Conservation (phyloP, 1,140 invertebrate genomes). For the Brachionus rubens region DNA sequence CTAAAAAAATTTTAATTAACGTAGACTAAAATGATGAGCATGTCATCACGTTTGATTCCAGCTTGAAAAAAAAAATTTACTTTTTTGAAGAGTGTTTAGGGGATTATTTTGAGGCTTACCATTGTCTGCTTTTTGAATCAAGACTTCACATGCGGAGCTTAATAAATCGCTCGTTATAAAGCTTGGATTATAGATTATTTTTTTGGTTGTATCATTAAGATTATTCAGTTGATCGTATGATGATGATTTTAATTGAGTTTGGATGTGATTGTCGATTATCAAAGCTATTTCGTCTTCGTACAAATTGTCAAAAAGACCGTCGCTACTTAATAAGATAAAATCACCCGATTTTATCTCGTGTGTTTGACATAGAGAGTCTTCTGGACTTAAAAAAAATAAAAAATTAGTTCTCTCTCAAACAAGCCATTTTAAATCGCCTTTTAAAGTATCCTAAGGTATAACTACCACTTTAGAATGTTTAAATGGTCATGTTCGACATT, state of each 20-base stretch:
- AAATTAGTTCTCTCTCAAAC: too few species aligned
- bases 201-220: neutral
- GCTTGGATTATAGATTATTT: slow-evolving; percentile 6
- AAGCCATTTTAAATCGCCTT: neutral
- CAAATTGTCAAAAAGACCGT: slow-evolving; percentile 96
- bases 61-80: slow-evolving; percentile 9
- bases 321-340: slow-evolving; percentile 88
- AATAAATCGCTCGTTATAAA: slow-evolving; percentile 13
- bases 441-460: too few species aligned
- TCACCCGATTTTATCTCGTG: slow-evolving; percentile 89
- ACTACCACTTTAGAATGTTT: too few species aligned
- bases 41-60: slow-evolving; percentile 45
- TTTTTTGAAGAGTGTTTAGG: too few species aligned
- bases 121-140: slow-evolving; percentile 15
- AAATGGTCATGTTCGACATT: too few species aligned
- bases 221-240: slow-evolving; percentile 20
- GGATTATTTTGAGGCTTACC: neutral
- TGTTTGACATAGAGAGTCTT: slow-evolving; percentile 81
- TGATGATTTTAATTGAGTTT: neutral
- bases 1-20: slow-evolving; percentile 14
- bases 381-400: slow-evolving; percentile 67
- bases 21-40: slow-evolving; percentile 37
- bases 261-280: slow-evolving; percentile 38
- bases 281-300: slow-evolving; percentile 75
- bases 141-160: slow-evolving; percentile 5